Base-by-base conservation (phyloP, 2,888 invertebrate genomes). In the Pterobdella sp. region DNA sequence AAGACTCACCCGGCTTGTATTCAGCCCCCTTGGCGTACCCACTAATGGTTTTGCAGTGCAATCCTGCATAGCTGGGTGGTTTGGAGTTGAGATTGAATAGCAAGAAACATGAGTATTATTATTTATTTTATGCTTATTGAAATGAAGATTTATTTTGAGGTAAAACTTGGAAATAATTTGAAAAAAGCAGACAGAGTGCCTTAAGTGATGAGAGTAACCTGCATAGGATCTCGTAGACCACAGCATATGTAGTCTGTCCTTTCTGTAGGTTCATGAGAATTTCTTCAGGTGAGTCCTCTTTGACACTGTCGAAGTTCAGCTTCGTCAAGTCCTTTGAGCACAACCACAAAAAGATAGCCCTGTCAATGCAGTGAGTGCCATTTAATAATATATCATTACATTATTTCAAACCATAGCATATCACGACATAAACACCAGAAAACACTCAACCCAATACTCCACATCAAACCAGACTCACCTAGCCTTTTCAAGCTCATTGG, bases 21-120 rank as follows among this genome's bases (percentile, higher is more conserved):
- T 84, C 83, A 1, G 83, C 83, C 34, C 84, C 84, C 76, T 84
- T 84, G 10, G 84, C 84, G 76, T 81, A 84, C 14, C 84, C 84
- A 77, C 81, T 81, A 77, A 84, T 81, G 66, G 83, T 82, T 77
- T 82, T 81, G 72, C 82, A 82, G 78, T 83, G 84, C 10, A 84
- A 79, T 35, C 83, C 84, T 70, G 83, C 83, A 77, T 83, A 82
- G 76, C 84, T 83, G 80, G 31, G 78, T 74, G 65, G 42, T 26
- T 32, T 66, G 0, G 32, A 31, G 32, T 36, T 42, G 42, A 14
- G 42, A 18, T 42, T 7, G 7, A 56, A 22, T 56, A 26, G 60
- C 4, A 26, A 26, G 18, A 4, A 56, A 14, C 26, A 3, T 56
- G 60, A 26, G 18, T 4, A 56, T 56, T 4, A 56, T 56, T 56